These are phyloP conservation scores for Clarias macrocephalus DNA, from an alignment of 2,113 vertebrate species.

Conservation along the genomic window DNA sequence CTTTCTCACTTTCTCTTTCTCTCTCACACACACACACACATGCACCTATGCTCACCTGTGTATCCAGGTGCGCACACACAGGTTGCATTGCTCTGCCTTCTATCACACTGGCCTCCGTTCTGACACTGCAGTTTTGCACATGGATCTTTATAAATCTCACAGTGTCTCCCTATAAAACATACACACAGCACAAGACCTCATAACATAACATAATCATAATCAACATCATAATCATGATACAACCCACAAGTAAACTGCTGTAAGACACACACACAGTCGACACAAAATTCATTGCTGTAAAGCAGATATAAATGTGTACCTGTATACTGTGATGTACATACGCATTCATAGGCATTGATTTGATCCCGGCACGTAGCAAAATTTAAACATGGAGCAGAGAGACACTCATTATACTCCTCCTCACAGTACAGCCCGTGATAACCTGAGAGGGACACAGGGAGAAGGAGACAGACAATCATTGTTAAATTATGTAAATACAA, in stretches of 20 bases:
- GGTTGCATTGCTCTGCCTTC: constrained; percentile 80
- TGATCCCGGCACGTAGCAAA: constrained; percentile 91
- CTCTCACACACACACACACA: constrained; percentile 3
- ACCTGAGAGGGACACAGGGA: constrained; percentile 69
- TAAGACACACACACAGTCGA: background rate
- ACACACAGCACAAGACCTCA: constrained; percentile 10
- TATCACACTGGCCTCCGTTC: constrained; percentile 90
- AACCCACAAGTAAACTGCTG: background rate
- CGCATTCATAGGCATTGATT: constrained; percentile 86
- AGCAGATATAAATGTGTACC: constrained; percentile 62
- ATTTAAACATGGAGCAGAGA: constrained; percentile 92
- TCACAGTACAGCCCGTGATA: constrained; percentile 97
- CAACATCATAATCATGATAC: constrained; percentile 7
- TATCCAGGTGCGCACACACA: constrained; percentile 88
- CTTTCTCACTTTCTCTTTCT: background rate
- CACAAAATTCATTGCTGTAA: background rate
- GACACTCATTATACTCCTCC: constrained; percentile 93
- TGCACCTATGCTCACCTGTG: constrained; percentile 67
- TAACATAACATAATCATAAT: background rate
- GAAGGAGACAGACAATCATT: background rate
- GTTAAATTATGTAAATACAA: background rate
- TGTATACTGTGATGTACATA: constrained; percentile 87
- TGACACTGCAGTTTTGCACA: constrained; percentile 87
- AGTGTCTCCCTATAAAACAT: constrained; percentile 79
- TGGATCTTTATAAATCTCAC: constrained; percentile 91